Evolutionary conservation across 2,797 vertebrate species (phyloP).

Genomic region (Agapornis canus): DNA sequence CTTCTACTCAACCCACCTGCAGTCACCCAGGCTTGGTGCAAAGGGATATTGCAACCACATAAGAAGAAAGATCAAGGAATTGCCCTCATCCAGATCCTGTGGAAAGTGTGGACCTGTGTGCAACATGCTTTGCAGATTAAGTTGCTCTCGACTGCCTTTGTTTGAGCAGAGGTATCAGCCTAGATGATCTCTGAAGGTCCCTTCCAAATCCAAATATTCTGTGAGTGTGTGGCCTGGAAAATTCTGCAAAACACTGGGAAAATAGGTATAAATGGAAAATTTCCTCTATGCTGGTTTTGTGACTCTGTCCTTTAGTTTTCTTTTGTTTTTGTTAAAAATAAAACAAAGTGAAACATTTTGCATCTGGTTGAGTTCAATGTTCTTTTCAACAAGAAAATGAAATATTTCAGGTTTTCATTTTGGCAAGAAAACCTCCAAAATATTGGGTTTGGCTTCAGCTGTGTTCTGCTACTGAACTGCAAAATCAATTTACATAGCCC

Average conservation of each 20-base stretch:
- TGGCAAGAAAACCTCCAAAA: slow-evolving; percentile 10
- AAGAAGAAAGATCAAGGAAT: neutral
- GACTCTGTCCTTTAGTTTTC: neutral
- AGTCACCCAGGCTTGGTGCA: neutral
- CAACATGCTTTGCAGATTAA: neutral
- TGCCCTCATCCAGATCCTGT: neutral
- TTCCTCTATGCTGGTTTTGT: neutral
- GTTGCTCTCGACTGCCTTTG: neutral
- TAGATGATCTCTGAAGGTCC: neutral
- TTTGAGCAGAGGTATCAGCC: neutral
- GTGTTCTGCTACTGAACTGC: neutral
- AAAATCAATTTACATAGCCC: slow-evolving; percentile 17
- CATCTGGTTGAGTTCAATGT: neutral
- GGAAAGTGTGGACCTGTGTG: neutral
- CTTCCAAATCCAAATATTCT: neutral
- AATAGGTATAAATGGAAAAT: neutral
- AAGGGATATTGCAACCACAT: neutral
- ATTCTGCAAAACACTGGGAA: neutral
- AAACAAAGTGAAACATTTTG: neutral
- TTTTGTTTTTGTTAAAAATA: slow-evolving; percentile 6
- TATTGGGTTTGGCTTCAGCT: slow-evolving; percentile 21
- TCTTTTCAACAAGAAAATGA: slow-evolving; percentile 8
- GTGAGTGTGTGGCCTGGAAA: neutral
- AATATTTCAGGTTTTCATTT: neutral
- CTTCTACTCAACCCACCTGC: neutral